Base-by-base conservation (phyloP, 2,797 vertebrate species). In the Hydrolagus colliei region DNA sequence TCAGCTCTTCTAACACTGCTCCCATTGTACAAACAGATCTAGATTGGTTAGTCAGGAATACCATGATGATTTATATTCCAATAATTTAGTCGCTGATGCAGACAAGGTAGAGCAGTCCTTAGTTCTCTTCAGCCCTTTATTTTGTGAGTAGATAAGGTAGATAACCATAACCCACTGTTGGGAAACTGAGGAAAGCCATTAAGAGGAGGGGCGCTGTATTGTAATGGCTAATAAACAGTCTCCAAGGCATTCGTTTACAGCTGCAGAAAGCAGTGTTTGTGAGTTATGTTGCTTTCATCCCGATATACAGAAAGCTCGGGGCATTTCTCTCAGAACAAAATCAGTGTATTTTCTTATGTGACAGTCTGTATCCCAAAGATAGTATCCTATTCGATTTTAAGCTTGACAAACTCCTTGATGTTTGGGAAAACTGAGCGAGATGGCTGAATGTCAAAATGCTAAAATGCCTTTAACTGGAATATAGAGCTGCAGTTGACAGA, bases 21-120 rank as follows among this genome's bases (percentile, higher is more conserved):
- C 1, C 6, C 41, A 52, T 52, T 52, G 41, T 52, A 52, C 6
- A 52, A 52, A 52, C 41, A 77, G 61, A 20, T 77, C 52, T 77
- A 9, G 2, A 77, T 61, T 16, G 20, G 75, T 77, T n/a, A 18
- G 35, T 77, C n/a, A 77, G n/a, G n/a, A 77, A 20, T 18, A 77
- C 20, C 14, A 52, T 52, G 35, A 77, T 20, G 18, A 77, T 77
- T 77, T n/a, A 77, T 77, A 77, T 59, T 77, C 75, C 61, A 52
- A 59, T 61, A 77, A 18, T 77, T 59, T n/a, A 5, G 10, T 77
- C 16, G 52, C 75, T 77, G 52, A 61, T 59, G 18, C 52, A 77
- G 0, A n/a, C 75, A 77, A 61, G 18, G 75, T 41, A 59, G 75
- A 77, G 61, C 18, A 8, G 16, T 52, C 41, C 3, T 76, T 76